Base-by-base conservation (phyloP, 2,113 vertebrate species). In the Sphaerodactylus townsendi region DNA sequence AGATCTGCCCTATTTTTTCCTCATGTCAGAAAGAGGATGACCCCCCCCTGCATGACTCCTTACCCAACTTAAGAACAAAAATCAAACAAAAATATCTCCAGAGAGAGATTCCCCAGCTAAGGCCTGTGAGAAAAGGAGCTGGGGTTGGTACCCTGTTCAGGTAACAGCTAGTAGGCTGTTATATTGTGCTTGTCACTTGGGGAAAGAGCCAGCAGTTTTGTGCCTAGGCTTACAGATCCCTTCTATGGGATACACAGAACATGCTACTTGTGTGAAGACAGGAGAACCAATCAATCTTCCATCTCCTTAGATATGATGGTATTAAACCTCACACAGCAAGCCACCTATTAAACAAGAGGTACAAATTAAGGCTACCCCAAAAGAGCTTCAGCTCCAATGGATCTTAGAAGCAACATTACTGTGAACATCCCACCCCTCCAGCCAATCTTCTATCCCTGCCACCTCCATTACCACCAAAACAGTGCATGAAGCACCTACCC, bases 161-260 rank as follows among this genome's bases (percentile, higher is more conserved):
- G 93, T 94, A 95, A 96, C 96, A 96, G 96, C 95, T 92, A 88
- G 89, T 86, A 95, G 92, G 95, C 96, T 95, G 95, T 90, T 91
- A 88, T 93, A 93, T 95, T 96, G 96, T 96, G 96, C 96, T 96
- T 96, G 93, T 96, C 92, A 74, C 92, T 93, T 93, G 95, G 94
- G 93, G 91, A 92, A 94, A 92, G 95, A 93, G 91, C 89, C 64
- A 88, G 95, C 92, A 92, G 93, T 84, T 92, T 69, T 28, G 68
- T 23, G 77, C 5, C 62, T 88, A 82, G 82, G 89, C 85, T 90
- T 86, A 86, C 72, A 87, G 91, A 88, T 62, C 85, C 90, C 88
- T 92, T 90, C 86, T 89, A 88, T 79, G 68, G 77, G 68, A 77
- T 84, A 91, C 84, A 87, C 87, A 69, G 72, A 85, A 89, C 33